Evolutionary conservation across 1,140 invertebrate species (phyloP).

Genomic region (Mamestra configurata): DNA sequence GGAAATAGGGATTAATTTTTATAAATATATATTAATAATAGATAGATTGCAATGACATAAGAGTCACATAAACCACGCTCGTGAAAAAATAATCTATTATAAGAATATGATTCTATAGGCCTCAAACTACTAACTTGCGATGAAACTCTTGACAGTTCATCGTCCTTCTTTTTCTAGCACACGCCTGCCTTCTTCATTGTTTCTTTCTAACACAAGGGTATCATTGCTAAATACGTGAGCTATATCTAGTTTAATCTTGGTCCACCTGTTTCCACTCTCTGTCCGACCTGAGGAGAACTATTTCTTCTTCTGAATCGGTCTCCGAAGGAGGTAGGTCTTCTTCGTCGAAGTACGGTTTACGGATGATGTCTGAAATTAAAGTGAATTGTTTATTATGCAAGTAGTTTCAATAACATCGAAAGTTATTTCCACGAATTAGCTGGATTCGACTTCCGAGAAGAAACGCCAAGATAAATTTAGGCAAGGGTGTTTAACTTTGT

Average conservation of each 20-base stretch:
- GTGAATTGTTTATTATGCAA: no score
- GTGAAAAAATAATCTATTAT: neutral
- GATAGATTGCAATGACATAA: neutral
- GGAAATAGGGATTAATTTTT: no score
- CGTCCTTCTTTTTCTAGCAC: neutral
- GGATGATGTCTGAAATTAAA: slow-evolving; percentile 77
- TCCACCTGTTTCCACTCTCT: slow-evolving; percentile 70
- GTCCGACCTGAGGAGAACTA: slow-evolving; percentile 79
- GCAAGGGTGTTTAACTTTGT: no score
- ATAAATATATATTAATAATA: no score
- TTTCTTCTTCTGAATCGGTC: slow-evolving; percentile 85
- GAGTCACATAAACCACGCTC: neutral
- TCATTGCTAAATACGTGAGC: neutral
- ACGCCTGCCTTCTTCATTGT: neutral
- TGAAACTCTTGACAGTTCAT: neutral
- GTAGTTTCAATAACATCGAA: no score
- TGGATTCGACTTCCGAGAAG: no score
- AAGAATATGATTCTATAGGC: neutral
- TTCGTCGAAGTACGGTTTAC: slow-evolving; percentile 84
- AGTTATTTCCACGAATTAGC: no score
- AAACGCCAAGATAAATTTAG: no score
- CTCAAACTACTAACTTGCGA: neutral
- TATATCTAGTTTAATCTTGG: slow-evolving; percentile 46
- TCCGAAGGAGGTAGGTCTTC: slow-evolving; percentile 82
- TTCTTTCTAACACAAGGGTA: neutral